A percentile compares a stretch with the other conserved stretches of the same genome.
These are phyloP conservation scores for Eucriotettix oculatus DNA, from an alignment of 2,888 invertebrate species.

Conservation along the genomic window DNA sequence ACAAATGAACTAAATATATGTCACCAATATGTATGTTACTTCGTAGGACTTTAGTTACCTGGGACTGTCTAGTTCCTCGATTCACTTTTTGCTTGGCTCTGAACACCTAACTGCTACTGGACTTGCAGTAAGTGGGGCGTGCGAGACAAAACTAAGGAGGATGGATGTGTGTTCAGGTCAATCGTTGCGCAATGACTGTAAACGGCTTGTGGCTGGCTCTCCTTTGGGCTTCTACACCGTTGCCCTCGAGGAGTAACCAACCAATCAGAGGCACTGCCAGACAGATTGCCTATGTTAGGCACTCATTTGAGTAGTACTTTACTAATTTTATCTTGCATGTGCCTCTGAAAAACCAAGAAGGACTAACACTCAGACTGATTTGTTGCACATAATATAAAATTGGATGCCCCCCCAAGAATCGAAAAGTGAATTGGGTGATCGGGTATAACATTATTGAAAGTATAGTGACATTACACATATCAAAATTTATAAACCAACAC, in stretches of 20 bases:
- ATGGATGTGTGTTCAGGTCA: conserved; percentile 9
- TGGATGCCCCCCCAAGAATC: conserved; percentile 10
- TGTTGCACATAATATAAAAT: conserved; percentile 11
- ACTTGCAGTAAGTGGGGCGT: neutral
- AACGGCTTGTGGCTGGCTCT: conserved; percentile 8
- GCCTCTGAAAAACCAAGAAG: conserved; percentile 12
- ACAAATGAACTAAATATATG: neutral
- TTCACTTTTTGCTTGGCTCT: neutral
- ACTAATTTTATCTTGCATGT: conserved; percentile 10
- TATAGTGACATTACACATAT: too few relatives aligned
- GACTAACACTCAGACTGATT: conserved; percentile 12
- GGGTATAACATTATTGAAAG: too few relatives aligned
- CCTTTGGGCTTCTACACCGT: conserved; percentile 9
- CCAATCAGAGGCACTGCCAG: conserved; percentile 13
- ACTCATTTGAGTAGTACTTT: conserved; percentile 2
- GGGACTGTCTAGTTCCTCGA: neutral
- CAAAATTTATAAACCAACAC: too few relatives aligned
- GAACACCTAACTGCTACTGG: neutral
- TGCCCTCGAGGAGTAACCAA: conserved; percentile 12
- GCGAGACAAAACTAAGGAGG: conserved; percentile 1
- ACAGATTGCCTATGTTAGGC: conserved; percentile 5
- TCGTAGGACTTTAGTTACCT: neutral
- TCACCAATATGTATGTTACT: neutral
- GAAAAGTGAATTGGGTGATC: neutral
- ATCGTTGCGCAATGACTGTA: conserved; percentile 10